Conservation (phyloP, 92 coral and sea anemone genomes). For the Palythoa grandiflora region DNA sequence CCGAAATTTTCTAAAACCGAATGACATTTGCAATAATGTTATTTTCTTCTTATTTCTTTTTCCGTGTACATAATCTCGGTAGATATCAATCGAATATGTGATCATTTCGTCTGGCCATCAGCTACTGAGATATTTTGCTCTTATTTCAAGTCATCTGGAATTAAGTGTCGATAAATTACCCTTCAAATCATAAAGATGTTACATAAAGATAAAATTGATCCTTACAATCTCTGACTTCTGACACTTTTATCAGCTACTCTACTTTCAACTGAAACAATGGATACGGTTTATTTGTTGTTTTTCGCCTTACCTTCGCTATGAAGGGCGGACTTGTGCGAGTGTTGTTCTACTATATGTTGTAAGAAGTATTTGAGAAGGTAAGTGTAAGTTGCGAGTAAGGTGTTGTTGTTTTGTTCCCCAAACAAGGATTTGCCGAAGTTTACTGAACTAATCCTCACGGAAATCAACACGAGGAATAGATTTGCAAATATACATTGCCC, state of each 20-base stretch:
- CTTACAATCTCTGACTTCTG: background rate
- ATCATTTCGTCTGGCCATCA: background rate
- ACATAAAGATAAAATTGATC: slow-evolving; percentile 13
- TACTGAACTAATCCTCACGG: background rate
- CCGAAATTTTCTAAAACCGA: too few relatives aligned
- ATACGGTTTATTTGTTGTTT: background rate
- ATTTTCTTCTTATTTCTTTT: too few relatives aligned
- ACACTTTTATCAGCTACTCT: background rate
- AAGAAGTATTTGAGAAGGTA: background rate
- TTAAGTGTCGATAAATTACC: slow-evolving; percentile 41
- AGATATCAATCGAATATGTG: too few relatives aligned
- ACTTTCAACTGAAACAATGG: background rate
- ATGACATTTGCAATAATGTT: too few relatives aligned
- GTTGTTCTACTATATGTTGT: background rate
- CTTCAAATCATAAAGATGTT: slow-evolving; percentile 36
- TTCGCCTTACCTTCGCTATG: background rate
- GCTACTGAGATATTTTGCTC: background rate
- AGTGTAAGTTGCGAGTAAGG: background rate
- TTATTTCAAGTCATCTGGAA: slow-evolving; percentile 37
- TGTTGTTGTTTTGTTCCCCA: background rate
- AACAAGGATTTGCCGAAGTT: background rate
- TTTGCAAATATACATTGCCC: background rate
- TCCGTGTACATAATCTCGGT: too few relatives aligned
- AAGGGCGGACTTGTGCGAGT: background rate
- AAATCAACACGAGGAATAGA: background rate